Evolutionary conservation across 2,797 vertebrate species (phyloP).

Genomic region (Ibycter americanus): DNA sequence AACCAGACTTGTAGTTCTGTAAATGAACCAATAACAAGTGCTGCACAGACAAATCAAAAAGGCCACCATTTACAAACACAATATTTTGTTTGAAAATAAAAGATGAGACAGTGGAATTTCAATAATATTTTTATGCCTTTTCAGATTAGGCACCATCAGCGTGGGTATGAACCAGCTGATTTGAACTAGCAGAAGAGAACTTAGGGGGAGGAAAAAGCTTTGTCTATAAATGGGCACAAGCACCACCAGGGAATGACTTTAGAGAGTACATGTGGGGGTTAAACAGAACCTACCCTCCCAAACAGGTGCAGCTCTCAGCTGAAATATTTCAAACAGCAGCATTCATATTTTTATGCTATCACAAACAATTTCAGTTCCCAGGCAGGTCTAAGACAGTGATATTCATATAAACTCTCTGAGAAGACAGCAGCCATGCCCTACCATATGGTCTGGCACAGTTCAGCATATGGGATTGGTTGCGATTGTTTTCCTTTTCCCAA

Average conservation of each 20-base stretch:
- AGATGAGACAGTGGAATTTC: background rate
- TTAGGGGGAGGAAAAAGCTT: background rate
- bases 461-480: conserved; percentile 2
- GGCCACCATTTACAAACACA: background rate
- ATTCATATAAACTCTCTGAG: background rate
- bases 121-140: background rate
- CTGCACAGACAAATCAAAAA: background rate
- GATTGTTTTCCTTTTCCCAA: background rate
- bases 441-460: conserved; percentile 51
- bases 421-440: conserved; percentile 34
- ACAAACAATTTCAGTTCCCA: background rate
- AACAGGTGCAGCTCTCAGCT: background rate
- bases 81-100: conserved; percentile 4
- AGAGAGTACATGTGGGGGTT: background rate
- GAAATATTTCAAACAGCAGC: background rate
- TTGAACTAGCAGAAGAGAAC: background rate
- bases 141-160: background rate
- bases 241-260: background rate
- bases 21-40: background rate
- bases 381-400: conserved; percentile 6
- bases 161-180: background rate
- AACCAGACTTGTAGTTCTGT: background rate
- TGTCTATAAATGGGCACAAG: background rate
- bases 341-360: background rate
- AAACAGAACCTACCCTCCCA: background rate